Base-by-base conservation (phyloP, 2,888 invertebrate genomes). In the Embidobia sp. region DNA sequence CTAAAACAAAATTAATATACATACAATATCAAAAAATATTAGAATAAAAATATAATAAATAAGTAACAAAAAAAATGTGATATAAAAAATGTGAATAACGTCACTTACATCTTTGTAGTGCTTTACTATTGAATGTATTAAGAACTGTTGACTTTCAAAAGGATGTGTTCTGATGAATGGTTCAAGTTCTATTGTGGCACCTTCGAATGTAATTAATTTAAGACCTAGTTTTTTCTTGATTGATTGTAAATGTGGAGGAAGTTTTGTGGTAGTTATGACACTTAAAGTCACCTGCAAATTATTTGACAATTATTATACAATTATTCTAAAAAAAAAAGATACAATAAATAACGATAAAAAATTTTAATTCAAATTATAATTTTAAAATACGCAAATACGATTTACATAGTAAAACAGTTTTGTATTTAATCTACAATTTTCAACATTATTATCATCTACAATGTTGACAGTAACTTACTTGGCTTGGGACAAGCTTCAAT, bases 191-290 rank as follows among this genome's bases (percentile, higher is more conserved):
- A 99, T 96, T 35, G 95, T 93, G 8, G 98, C 99, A 90, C 99
- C 98, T 90, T 99, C 99, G 90, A 99, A 99, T 87, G 96, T 95
- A 81, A 99, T 95, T 66, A 99, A 91, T 37, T 96, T 97, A 37
- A 98, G 91, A 0, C 97, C 96, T 57, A 97, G 91, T 77, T 95
- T 94, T 74, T 95, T 93, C 91, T 98, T 98, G 61, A 98, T 93
- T 77, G 92, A 91, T 75, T 93, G 92, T 77, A 99, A 92, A 83
- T 95, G 94, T 0, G 92, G 89, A 0, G 95, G 92, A 69, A 99
- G 90, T 90, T 97, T 97, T 80, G 93, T 93, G 0, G 96, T 94
- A 16, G 98, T 99, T 79, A 95, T 92, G 87, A 98, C 97, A 86
- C 97, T 97, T 72, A 99, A 91, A 1, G 95, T 94, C 51, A 98